Conservation (phyloP, 2,797 vertebrate genomes). For the Pagetopsis macropterus region DNA sequence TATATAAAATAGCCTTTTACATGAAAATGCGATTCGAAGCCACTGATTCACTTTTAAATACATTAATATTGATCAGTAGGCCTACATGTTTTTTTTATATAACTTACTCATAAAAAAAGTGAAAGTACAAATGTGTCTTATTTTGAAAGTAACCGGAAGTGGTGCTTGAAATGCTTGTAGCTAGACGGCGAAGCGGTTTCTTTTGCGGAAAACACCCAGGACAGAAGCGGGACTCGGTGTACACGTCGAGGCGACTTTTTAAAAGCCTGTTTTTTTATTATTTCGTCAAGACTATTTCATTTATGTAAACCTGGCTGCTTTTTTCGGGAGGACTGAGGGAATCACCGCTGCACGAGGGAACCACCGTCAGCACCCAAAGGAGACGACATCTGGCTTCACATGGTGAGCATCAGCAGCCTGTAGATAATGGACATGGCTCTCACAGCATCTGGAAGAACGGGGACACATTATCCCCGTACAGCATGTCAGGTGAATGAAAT, state of each 20-base stretch:
- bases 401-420: slow-evolving; percentile 44
- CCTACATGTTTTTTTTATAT: background rate
- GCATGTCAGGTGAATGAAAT: background rate
- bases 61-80: background rate
- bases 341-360: slow-evolving; percentile 1
- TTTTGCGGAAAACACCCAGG: slow-evolving; percentile 61
- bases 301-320: background rate
- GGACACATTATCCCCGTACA: background rate
- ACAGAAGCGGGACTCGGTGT: slow-evolving; percentile 1
- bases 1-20: background rate
- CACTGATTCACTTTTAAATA: background rate
- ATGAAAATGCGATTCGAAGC: background rate
- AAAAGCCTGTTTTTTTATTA: background rate
- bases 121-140: slow-evolving; percentile 14
- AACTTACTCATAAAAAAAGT: background rate
- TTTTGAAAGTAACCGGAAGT: slow-evolving; percentile 45
- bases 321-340: background rate
- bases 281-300: background rate
- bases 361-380: slow-evolving; percentile 8
- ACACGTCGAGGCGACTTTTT: background rate
- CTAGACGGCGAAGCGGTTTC: slow-evolving; percentile 26
- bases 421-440: slow-evolving; percentile 25
- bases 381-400: slow-evolving; percentile 25
- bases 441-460: slow-evolving; percentile 36
- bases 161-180: accelerated